Evolutionary conservation across 2,888 invertebrate species (phyloP), one percentile per base, ranked within the genome.

Genomic region (Orthonevra nobilis): DNA sequence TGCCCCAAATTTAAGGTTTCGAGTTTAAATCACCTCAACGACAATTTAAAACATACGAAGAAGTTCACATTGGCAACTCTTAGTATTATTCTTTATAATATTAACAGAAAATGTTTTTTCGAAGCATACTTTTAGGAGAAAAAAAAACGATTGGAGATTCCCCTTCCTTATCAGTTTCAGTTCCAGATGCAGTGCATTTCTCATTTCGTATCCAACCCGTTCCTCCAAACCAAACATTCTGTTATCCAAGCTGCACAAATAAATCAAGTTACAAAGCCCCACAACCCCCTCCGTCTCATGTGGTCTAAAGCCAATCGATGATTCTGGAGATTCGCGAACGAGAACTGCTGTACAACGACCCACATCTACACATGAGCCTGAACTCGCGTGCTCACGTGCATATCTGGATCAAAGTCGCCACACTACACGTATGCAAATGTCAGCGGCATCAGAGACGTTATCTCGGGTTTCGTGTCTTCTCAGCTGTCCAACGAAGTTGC

Each of bases 401-500:
- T 42, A 75, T 50, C 56, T 61, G 56, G 75, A 58, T 58, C 69
- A 75, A 56, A 75, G 56, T 48, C 42, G 30, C 38, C 38, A 52
- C 10, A 56, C 10, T 34, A 23, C 46, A 19, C 48, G 32, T 28
- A 60, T 36, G n/a, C 36, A 34, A 12, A 3, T 63, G 40, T 26
- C 17, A 36, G 10, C 64, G 32, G 20, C 54, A n/a, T n/a, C n/a
- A n/a, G n/a, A 46, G 54, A 61, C 74, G 44, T 32, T 38, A 50
- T 69, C 69, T 75, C 69, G 56, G 30, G 56, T 75, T 75, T 58
- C 73, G 28, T 50, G 28, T 58, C 34, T 64, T 64, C 50, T 75
- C 42, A 56, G 26, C 42, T 50, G 56, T 63, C 75, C 56, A 56
- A 14, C 30, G 61, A n/a, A 34, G 48, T 61, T 61, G 28, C 61